A percentile compares a stretch with the other conserved stretches of the same genome.
Conservation (phyloP, 2,888 invertebrate species). For the Perdita meconis region DNA sequence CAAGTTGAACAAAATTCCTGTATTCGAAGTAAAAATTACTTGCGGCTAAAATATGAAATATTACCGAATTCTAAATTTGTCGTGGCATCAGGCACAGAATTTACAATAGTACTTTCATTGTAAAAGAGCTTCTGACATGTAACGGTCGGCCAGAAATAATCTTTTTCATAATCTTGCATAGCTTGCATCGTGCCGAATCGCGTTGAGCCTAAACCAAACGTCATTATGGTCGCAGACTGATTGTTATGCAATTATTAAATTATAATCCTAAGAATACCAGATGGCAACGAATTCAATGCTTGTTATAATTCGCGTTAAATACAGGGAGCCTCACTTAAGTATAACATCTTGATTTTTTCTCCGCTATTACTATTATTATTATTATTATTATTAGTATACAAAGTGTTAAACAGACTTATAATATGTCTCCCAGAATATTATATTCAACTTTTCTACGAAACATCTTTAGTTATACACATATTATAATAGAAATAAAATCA, state of each 20-base stretch:
- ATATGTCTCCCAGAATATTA: too few species aligned
- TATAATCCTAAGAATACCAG: too few species aligned
- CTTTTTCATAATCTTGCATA: conserved; percentile 19
- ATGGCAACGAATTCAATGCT: too few species aligned
- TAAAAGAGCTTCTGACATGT: conserved; percentile 73
- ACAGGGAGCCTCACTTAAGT: too few species aligned
- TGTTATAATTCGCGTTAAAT: too few species aligned
- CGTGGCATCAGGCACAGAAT: neutral
- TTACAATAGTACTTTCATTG: conserved; percentile 35
- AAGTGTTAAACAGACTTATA: too few species aligned
- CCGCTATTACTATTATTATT: too few species aligned
- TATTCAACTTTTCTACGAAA: too few species aligned
- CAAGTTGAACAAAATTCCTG: neutral
- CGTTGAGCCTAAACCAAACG: conserved; percentile 37
- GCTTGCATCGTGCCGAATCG: conserved; percentile 47
- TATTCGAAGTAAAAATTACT: neutral
- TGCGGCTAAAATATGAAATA: neutral
- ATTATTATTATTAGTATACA: too few species aligned
- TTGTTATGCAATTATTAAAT: neutral
- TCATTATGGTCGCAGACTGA: neutral
- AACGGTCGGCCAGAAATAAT: conserved; percentile 57
- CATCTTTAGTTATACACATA: too few species aligned
- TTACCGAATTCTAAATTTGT: conserved; percentile 31
- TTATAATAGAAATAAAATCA: too few species aligned
- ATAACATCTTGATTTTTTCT: too few species aligned